These are phyloP conservation scores for Alauda arvensis DNA, from an alignment of 2,797 vertebrate species.

Conservation along the genomic window DNA sequence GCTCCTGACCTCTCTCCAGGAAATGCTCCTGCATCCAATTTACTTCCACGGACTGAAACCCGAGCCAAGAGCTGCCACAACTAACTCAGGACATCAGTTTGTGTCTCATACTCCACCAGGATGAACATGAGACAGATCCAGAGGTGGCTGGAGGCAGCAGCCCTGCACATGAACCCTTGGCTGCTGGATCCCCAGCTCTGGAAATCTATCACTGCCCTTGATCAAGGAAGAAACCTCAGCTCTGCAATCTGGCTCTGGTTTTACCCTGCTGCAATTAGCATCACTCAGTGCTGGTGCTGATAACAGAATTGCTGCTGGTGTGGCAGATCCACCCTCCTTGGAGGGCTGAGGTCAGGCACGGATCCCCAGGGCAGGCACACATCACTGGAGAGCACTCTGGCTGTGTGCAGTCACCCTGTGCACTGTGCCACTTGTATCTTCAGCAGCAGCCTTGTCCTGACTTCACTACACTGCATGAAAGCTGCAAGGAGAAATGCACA, in stretches of 20 bases:
- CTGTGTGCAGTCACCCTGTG: neutral
- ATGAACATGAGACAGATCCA: neutral
- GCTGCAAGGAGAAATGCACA: neutral
- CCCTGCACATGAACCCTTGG: neutral
- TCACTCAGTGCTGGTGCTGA: neutral
- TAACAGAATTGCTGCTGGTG: neutral
- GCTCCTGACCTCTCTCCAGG: neutral
- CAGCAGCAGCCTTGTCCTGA: neutral
- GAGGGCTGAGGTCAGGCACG: neutral
- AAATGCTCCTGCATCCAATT: neutral
- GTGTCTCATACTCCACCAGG: neutral
- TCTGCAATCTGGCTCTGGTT: neutral
- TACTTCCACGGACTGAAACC: neutral
- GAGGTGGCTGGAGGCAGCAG: neutral
- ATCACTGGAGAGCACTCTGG: neutral
- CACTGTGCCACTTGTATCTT: neutral
- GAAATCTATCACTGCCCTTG: neutral
- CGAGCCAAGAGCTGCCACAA: neutral
- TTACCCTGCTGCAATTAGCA: neutral
- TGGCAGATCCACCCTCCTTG: neutral
- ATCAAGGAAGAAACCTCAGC: neutral
- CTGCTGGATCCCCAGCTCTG: neutral
- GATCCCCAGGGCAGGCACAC: rapidly evolving
- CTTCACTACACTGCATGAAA: neutral
- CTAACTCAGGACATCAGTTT: neutral